A percentile compares a stretch with the other conserved stretches of the same genome.
Conservation (phyloP, 2,797 vertebrate species). For the Triplophysa bombifrons region DNA sequence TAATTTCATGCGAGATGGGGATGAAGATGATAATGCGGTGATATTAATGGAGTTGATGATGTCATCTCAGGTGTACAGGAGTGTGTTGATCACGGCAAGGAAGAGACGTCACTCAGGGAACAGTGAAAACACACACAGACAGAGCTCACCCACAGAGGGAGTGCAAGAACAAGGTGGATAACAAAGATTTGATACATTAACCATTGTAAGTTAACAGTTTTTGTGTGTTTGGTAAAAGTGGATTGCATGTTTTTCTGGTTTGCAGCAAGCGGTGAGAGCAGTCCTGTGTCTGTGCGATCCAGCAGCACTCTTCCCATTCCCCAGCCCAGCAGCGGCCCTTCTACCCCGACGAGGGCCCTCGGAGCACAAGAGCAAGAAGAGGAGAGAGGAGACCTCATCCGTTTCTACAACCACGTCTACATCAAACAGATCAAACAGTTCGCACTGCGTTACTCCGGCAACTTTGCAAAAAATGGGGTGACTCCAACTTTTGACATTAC, state of each 20-base stretch:
- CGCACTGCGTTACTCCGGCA: conserved; percentile 83
- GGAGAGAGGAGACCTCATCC: conserved; percentile 91
- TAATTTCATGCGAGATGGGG: not conserved
- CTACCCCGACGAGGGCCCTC: conserved; percentile 75
- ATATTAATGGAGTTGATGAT: conserved; percentile 1
- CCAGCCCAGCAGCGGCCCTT: conserved; percentile 82
- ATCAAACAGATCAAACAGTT: conserved; percentile 90
- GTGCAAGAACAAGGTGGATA: conserved; percentile 46
- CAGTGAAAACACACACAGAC: conserved; percentile 51
- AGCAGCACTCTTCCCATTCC: conserved; percentile 86
- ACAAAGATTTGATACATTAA: not conserved
- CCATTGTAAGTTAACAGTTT: not conserved
- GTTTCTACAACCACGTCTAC: conserved; percentile 92
- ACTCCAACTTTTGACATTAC: conserved; percentile 48
- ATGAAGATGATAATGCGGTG: not conserved
- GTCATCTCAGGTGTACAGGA: conserved; percentile 87
- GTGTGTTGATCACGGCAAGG: conserved; percentile 85
- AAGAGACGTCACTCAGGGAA: conserved; percentile 71
- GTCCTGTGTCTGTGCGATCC: conserved; percentile 82
- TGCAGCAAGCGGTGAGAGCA: conserved; percentile 76
- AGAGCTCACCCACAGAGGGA: conserved; percentile 77
- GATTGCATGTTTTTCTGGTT: not conserved
- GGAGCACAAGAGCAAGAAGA: conserved; percentile 76
- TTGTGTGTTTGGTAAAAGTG: not conserved
- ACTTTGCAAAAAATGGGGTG: conserved; percentile 67